These are phyloP conservation scores for Anoplopoma fimbria DNA, from an alignment of 2,113 vertebrate species.

Conservation along the genomic window DNA sequence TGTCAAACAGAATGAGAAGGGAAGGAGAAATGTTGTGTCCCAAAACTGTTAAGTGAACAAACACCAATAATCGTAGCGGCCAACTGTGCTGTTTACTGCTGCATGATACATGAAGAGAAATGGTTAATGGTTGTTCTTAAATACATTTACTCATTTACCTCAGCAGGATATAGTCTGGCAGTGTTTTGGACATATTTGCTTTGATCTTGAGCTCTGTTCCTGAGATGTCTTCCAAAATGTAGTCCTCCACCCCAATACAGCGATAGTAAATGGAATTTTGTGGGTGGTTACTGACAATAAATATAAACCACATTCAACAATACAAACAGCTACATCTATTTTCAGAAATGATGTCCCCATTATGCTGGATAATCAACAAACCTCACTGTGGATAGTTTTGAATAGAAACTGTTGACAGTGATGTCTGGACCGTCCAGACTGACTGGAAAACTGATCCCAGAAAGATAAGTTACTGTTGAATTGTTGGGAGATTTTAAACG, in stretches of 20 bases:
- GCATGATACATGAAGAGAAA: background rate
- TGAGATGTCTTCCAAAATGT: background rate
- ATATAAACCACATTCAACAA: background rate
- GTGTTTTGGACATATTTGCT: background rate
- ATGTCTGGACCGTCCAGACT: background rate
- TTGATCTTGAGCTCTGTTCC: background rate
- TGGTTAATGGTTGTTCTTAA: background rate
- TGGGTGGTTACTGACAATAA: background rate
- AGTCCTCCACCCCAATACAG: background rate
- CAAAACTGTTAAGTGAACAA: constrained; percentile 39
- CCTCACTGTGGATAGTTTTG: background rate
- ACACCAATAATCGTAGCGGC: background rate
- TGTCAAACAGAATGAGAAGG: constrained; percentile 61
- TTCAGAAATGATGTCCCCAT: background rate
- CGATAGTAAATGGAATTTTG: background rate
- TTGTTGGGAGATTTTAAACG: background rate
- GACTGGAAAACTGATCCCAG: background rate
- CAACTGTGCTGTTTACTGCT: constrained; percentile 19
- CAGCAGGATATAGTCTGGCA: background rate
- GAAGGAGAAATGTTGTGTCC: constrained; percentile 51
- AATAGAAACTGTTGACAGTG: background rate
- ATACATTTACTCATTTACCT: background rate
- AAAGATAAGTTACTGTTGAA: background rate
- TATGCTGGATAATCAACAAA: background rate
- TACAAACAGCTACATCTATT: background rate